Evolutionary conservation across 2,113 vertebrate genomes (phyloP).

Genomic region (Chunga burmeisteri): DNA sequence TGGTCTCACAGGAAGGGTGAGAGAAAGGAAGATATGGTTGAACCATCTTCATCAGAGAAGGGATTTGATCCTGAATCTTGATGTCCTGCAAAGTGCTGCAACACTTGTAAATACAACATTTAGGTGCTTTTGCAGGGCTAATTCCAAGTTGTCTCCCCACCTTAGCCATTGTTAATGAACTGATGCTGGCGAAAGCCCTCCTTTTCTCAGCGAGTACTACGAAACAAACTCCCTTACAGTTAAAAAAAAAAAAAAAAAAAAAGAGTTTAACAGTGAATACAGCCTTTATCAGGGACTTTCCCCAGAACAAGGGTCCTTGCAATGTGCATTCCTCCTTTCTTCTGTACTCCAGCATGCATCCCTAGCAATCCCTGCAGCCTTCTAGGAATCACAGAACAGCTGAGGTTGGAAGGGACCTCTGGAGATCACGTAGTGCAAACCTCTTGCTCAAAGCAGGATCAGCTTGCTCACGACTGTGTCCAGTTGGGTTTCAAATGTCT

Average conservation of each 20-base stretch:
- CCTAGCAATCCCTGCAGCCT: not conserved
- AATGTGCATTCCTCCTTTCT: not conserved
- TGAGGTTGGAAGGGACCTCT: not conserved
- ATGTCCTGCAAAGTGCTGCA: not conserved
- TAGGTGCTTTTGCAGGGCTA: not conserved
- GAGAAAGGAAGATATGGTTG: not conserved
- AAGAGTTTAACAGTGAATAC: not conserved
- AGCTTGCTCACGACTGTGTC: not conserved
- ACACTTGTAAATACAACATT: too few relatives aligned
- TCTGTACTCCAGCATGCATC: not conserved
- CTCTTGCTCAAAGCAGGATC: not conserved
- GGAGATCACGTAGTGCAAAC: not conserved
- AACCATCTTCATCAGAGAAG: not conserved
- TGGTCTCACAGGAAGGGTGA: not conserved
- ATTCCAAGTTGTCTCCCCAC: not conserved
- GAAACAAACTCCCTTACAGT: not conserved
- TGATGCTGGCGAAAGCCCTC: not conserved
- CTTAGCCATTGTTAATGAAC: not conserved
- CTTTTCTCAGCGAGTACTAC: not conserved
- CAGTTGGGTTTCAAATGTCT: not conserved
- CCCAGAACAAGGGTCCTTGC: not conserved
- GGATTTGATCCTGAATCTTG: not conserved
- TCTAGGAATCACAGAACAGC: not conserved
- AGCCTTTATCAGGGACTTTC: not conserved
- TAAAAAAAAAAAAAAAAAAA: not conserved